Percentiles rank a stretch among this genome's conserved stretches.
phyloP scores from a whole-genome alignment of 2,797 vertebrate genomes.

The Pagetopsis macropterus region DNA sequence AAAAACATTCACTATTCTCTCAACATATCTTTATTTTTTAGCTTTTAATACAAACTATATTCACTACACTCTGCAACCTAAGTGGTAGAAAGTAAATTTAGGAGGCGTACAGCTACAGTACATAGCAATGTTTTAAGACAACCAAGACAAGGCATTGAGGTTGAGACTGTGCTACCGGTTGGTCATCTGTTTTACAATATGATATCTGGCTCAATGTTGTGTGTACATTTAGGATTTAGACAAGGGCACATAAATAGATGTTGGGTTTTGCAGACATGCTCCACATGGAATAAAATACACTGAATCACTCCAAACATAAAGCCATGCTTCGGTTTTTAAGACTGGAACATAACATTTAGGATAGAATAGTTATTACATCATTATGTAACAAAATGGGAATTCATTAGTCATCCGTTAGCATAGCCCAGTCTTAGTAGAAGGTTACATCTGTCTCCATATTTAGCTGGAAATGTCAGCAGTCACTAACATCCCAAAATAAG shows the following conservation, averaged over 20 bases:
- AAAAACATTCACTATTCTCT: slow-evolving; percentile 69
- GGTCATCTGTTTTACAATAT: slow-evolving; percentile 23
- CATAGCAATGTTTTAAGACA: slow-evolving; percentile 49
- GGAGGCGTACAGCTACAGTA: slow-evolving; percentile 43
- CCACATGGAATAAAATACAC: slow-evolving; percentile 33
- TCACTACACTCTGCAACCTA: slow-evolving; percentile 62
- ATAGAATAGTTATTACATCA: slow-evolving; percentile 31
- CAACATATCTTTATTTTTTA: slow-evolving; percentile 45
- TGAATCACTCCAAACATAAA: slow-evolving; percentile 43
- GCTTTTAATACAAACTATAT: slow-evolving; percentile 62
- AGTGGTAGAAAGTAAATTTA: slow-evolving; percentile 30
- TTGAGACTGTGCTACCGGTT: slow-evolving; percentile 20
- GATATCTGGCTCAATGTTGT: background rate
- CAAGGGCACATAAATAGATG: slow-evolving; percentile 55
- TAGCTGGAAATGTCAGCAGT: slow-evolving; percentile 9
- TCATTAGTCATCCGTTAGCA: background rate
- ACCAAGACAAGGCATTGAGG: slow-evolving; percentile 41
- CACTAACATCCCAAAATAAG: slow-evolving; percentile 12
- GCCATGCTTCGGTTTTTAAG: slow-evolving; percentile 43
- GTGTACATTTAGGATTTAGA: slow-evolving; percentile 26
- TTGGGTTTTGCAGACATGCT: slow-evolving; percentile 27
- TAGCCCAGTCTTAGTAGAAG: slow-evolving; percentile 21
- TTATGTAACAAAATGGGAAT: slow-evolving; percentile 24
- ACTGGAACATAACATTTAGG: slow-evolving; percentile 21
- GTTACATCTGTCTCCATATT: slow-evolving; percentile 16